Evolutionary conservation across 2,113 vertebrate species (phyloP).

Genomic region (Spea multiplicata): DNA sequence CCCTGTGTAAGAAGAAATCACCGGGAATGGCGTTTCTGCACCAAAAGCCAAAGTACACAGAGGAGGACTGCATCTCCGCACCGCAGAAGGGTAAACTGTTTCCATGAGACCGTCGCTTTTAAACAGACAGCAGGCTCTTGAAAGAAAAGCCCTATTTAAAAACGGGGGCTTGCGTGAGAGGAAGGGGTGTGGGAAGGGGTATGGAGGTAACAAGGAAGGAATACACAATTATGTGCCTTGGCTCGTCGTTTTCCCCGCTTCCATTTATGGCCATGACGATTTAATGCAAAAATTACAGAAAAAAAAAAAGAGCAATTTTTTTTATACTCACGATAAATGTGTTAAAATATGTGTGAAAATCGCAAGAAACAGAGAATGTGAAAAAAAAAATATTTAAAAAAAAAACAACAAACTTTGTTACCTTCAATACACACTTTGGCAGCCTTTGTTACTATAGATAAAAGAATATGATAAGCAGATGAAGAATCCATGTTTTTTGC

Average conservation of each 20-base stretch:
- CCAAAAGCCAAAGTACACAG: conserved; percentile 35
- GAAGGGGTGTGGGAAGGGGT: background rate
- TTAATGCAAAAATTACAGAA: too few species aligned
- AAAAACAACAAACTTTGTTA: too few species aligned
- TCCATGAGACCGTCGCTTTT: background rate
- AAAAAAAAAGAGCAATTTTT: too few species aligned
- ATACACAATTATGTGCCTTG: conserved; percentile 14
- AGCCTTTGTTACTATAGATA: too few species aligned
- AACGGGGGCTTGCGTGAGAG: background rate
- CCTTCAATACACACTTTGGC: too few species aligned
- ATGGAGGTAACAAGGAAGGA: background rate
- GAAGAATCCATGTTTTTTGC: too few species aligned
- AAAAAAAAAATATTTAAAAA: too few species aligned
- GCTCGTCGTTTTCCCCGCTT: background rate
- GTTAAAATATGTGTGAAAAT: too few species aligned
- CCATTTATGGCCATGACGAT: too few species aligned
- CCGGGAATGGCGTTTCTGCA: background rate
- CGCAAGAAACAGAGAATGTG: too few species aligned
- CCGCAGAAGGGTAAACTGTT: conserved; percentile 15
- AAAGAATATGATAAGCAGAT: too few species aligned
- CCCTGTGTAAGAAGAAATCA: conserved; percentile 39
- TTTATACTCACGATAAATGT: too few species aligned
- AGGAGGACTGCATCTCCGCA: background rate
- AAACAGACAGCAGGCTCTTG: background rate
- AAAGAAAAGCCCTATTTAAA: conserved; percentile 40